Evolutionary conservation across 2,113 vertebrate genomes (phyloP).

Genomic region (Hemibates koningsi): DNA sequence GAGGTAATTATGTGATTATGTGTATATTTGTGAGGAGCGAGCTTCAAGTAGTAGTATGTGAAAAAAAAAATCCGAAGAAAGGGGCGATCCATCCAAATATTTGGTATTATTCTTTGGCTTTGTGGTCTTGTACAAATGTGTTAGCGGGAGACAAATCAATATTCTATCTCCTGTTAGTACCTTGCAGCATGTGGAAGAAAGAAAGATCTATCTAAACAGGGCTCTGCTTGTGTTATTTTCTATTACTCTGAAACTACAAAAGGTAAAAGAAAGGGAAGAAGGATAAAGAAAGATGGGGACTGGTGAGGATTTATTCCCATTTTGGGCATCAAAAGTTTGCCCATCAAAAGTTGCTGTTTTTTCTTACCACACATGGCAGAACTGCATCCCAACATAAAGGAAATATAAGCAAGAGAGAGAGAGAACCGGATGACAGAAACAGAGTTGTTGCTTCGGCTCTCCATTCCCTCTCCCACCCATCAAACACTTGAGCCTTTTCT

Average conservation of each 20-base stretch:
- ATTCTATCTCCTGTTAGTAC: slow-evolving; percentile 12
- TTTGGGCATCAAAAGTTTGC: slow-evolving; percentile 1
- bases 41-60: neutral
- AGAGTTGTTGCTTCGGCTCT: neutral
- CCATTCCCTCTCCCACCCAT: neutral
- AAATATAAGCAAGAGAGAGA: neutral
- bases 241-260: neutral
- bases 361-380: slow-evolving; percentile 20
- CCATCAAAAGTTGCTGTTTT: slow-evolving; percentile 24
- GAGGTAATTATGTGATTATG: neutral
- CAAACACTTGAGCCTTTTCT: neutral
- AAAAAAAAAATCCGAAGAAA: neutral
- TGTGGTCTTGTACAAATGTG: slow-evolving; percentile 11
- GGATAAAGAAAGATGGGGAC: neutral
- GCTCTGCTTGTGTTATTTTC: neutral
- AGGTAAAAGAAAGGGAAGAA: neutral
- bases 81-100: neutral
- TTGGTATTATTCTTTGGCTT: neutral
- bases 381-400: neutral
- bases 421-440: neutral
- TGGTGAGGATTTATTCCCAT: neutral
- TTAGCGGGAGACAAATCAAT: slow-evolving; percentile 25
- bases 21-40: neutral
- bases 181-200: neutral
- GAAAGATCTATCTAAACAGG: neutral